These are phyloP conservation scores for Luehdorfia chinensis DNA, from an alignment of 1,140 invertebrate genomes.

Conservation along the genomic window DNA sequence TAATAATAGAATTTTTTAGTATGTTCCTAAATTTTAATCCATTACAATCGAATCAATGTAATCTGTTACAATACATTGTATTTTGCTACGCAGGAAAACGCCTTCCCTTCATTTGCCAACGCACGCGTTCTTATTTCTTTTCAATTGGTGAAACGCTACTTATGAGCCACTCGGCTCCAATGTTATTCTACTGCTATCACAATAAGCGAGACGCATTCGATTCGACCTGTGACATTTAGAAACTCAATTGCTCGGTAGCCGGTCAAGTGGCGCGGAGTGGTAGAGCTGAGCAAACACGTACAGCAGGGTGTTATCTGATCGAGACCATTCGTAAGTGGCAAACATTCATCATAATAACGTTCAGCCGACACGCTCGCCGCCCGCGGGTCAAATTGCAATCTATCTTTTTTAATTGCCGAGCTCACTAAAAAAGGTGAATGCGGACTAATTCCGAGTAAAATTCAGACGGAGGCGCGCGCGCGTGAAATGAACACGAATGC, in stretches of 20 bases:
- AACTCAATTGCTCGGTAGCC: slow-evolving; percentile 47
- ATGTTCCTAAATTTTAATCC: too few species aligned
- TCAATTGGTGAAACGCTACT: too few species aligned
- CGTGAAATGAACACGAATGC: slow-evolving; percentile 53
- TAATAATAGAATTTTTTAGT: too few species aligned
- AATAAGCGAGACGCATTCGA: too few species aligned
- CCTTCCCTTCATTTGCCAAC: too few species aligned
- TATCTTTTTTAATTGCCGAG: slow-evolving; percentile 71
- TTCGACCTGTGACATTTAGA: slow-evolving; percentile 31
- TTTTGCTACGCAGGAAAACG: too few species aligned
- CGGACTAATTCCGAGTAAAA: slow-evolving; percentile 48
- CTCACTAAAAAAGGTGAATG: slow-evolving; percentile 48
- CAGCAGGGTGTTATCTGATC: slow-evolving; percentile 56
- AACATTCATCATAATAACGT: slow-evolving; percentile 68
- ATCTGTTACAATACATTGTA: too few species aligned
- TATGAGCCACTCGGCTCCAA: too few species aligned
- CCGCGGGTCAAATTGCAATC: slow-evolving; percentile 71
- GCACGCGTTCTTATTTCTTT: too few species aligned
- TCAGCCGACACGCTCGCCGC: slow-evolving; percentile 60
- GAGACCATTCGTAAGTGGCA: slow-evolving; percentile 49
- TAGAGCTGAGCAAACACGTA: slow-evolving; percentile 51
- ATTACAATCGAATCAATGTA: too few species aligned
- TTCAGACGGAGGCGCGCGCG: slow-evolving; percentile 51
- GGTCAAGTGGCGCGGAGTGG: slow-evolving; percentile 36
- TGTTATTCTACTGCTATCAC: too few species aligned